Percentiles rank a stretch among this genome's conserved stretches.
Conservation (phyloP, 2,888 invertebrate species). For the Microctonus brassicae region DNA sequence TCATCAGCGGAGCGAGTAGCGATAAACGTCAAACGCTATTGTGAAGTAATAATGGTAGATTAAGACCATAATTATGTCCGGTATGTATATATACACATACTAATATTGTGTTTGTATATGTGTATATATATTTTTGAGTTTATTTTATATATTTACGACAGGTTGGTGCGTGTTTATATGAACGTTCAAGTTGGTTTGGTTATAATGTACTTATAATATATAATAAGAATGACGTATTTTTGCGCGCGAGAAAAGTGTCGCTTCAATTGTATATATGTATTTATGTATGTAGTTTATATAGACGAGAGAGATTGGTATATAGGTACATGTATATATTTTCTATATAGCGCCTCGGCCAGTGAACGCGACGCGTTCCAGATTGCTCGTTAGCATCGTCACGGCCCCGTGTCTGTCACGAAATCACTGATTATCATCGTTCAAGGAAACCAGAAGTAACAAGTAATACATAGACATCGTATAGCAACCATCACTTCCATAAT, state of each 20-base stretch:
- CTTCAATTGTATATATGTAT: too few species aligned
- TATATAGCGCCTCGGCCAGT: slow-evolving; percentile 37
- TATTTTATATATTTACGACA: neutral
- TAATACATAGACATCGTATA: slow-evolving; percentile 50
- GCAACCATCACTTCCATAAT: slow-evolving; percentile 60
- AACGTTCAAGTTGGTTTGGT: too few species aligned
- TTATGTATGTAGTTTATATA: too few species aligned
- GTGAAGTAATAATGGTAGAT: slow-evolving; percentile 54
- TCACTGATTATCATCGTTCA: slow-evolving; percentile 70
- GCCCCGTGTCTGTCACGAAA: slow-evolving; percentile 71
- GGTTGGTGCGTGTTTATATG: slow-evolving; percentile 5
- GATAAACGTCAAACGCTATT: slow-evolving; percentile 56
- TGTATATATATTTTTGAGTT: slow-evolving; percentile 13
- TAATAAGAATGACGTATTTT: too few species aligned
- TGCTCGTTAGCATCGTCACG: slow-evolving; percentile 69
- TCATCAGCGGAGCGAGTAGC: slow-evolving; percentile 47
- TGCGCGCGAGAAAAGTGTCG: slow-evolving; percentile 63
- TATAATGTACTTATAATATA: too few species aligned
- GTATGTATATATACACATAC: slow-evolving; percentile 38
- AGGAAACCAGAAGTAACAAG: slow-evolving; percentile 62
- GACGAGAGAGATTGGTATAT: neutral
- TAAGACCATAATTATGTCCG: slow-evolving; percentile 58
- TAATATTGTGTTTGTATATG: slow-evolving; percentile 9
- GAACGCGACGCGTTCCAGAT: slow-evolving; percentile 56
- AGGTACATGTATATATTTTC: slow-evolving; percentile 46